phyloP scores from a whole-genome alignment of 30 jellyfish, hydroid and myxozoan genomes.

The Rhopilema esculentum region DNA sequence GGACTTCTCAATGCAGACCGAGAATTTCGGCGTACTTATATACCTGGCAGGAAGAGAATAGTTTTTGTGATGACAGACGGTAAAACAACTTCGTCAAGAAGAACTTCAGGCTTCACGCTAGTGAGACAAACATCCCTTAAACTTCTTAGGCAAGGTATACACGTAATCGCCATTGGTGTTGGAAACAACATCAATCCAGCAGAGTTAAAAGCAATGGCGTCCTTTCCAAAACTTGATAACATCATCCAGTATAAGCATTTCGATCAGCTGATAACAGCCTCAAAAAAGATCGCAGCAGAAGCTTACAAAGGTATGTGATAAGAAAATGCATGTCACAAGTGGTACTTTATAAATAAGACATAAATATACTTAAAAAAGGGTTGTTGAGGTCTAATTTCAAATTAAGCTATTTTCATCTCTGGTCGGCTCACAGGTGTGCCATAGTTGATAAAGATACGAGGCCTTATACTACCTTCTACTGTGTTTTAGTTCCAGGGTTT shows the following conservation, averaged over 20 bases:
- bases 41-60: constrained; percentile 28
- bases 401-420: no score
- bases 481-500: no score
- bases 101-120: constrained; percentile 46
- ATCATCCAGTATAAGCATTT: constrained; percentile 33
- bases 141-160: constrained; percentile 31
- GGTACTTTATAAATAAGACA: no score
- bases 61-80: constrained; percentile 77
- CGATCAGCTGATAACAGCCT: constrained; percentile 55
- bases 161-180: constrained; percentile 61
- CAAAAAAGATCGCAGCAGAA: constrained; percentile 58
- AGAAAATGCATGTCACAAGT: no score
- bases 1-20: constrained; percentile 32
- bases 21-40: constrained; percentile 9
- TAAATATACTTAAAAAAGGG: no score
- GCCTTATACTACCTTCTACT: no score
- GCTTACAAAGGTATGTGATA: constrained; percentile 63
- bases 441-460: no score
- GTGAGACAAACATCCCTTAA: constrained; percentile 44
- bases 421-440: no score
- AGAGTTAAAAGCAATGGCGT: constrained; percentile 65
- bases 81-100: constrained; percentile 25
- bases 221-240: constrained; percentile 60
- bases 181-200: constrained; percentile 49
- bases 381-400: no score